Base-by-base conservation (phyloP, 1,140 invertebrate species). In the Mya arenaria region DNA sequence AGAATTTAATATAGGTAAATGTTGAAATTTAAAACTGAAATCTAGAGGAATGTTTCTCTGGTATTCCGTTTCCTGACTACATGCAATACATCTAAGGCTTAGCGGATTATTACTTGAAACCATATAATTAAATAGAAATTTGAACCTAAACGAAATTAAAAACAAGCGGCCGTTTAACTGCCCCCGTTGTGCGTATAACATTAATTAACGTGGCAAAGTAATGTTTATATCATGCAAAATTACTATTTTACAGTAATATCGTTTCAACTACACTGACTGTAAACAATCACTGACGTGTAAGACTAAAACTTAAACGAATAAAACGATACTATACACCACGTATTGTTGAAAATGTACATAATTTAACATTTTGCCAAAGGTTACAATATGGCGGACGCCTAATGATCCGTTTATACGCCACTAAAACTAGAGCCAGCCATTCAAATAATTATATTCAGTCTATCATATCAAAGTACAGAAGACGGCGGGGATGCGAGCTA, bases 391-490 rank as follows among this genome's bases (percentile, higher is more conserved):
- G 48, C 19, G 17, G 25, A 8, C 17, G 48, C 48, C 25, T 52
- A 52, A 52, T 52, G 48, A 52, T 52, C 48, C 48, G 8, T 52
- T 52, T n/a, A n/a, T n/a, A n/a, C n/a, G n/a, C n/a, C n/a, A n/a
- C n/a, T n/a, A 2, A 52, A 4, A 17, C 48, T 52, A 52, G 2
- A 4, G 48, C 17, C 48, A 23, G 19, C 25, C 48, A 52, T 23
- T 17, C 48, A 23, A 17, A 52, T 52, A 52, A 52, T 52, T 2
- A 52, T 52, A 52, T 52, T 52, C 25, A 8, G 25, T 52, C 48
- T 52, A 23, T 52, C 48, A 52, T 52, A 52, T 52, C 48, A 52
- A 52, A 52, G n/a, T n/a, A n/a, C n/a, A n/a, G n/a, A n/a, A n/a
- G n/a, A n/a, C n/a, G n/a, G n/a, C n/a, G n/a, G n/a, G n/a, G n/a